Evolutionary conservation across 92 coral and sea anemone genomes (phyloP).

Genomic region (Zoanthus solanderi): DNA sequence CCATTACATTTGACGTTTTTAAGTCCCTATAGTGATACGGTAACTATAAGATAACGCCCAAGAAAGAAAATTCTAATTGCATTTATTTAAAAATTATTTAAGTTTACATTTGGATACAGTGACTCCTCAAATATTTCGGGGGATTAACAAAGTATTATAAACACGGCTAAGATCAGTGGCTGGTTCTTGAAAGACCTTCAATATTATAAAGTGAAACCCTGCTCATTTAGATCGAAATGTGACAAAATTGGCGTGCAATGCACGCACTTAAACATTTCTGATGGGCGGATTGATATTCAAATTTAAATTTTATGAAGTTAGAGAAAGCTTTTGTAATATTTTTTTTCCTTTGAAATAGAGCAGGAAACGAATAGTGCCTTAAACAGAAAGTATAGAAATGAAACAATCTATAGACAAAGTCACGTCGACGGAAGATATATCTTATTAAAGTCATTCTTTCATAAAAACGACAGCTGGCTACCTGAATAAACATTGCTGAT

Average conservation of each 20-base stretch:
- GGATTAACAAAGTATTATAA: not conserved
- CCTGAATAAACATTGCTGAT: slow-evolving; percentile 46
- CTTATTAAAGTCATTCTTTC: slow-evolving; percentile 37
- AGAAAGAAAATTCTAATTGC: slow-evolving; percentile 45
- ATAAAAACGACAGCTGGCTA: slow-evolving; percentile 35
- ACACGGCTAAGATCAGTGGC: not conserved
- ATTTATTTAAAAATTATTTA: slow-evolving; percentile 51
- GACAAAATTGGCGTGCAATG: slow-evolving; percentile 16
- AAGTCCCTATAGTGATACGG: slow-evolving; percentile 23
- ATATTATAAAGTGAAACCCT: not conserved
- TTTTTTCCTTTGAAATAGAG: slow-evolving; percentile 14
- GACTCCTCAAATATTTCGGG: slow-evolving; percentile 10
- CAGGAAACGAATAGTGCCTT: not conserved
- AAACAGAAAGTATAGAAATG: slow-evolving; percentile 6
- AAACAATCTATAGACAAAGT: slow-evolving; percentile 15
- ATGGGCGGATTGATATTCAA: not conserved
- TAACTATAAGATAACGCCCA: slow-evolving; percentile 32
- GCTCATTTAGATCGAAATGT: not conserved
- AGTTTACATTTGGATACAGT: slow-evolving; percentile 49
- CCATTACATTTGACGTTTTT: slow-evolving; percentile 43
- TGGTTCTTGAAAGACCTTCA: not conserved
- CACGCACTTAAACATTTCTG: slow-evolving; percentile 32
- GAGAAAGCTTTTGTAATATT: slow-evolving; percentile 12
- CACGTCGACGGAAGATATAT: slow-evolving; percentile 10
- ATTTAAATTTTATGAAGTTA: not conserved